phyloP scores from a whole-genome alignment of 1,140 invertebrate genomes.

The Ericerus pela region DNA sequence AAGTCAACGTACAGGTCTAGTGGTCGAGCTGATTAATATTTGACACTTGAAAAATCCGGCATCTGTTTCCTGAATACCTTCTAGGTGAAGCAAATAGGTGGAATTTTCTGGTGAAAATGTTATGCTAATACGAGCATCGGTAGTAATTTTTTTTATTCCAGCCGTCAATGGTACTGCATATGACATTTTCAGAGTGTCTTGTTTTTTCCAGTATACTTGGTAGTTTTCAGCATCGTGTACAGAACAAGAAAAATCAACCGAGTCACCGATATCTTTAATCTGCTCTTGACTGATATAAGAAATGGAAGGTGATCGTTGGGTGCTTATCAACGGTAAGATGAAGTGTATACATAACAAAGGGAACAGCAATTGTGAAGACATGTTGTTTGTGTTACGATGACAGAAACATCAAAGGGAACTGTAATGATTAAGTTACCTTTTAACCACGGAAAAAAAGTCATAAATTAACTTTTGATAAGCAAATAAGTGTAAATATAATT shows the following conservation, averaged over 20 bases:
- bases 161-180: conserved; percentile 59
- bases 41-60: conserved; percentile 77
- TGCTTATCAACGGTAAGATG: not conserved
- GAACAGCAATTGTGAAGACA: too few relatives aligned
- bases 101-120: conserved; percentile 61
- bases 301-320: conserved; percentile 72
- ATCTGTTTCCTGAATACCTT: conserved; percentile 87
- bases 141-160: conserved; percentile 63
- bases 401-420: too few relatives aligned
- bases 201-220: conserved; percentile 68
- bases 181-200: conserved; percentile 35
- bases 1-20: too few relatives aligned
- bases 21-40: conserved; percentile 60
- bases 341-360: too few relatives aligned
- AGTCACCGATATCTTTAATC: conserved; percentile 77
- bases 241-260: conserved; percentile 72
- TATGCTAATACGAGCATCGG: conserved; percentile 73
- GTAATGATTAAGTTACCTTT: too few relatives aligned
- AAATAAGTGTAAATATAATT: too few relatives aligned
- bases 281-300: conserved; percentile 82
- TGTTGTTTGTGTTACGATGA: too few relatives aligned
- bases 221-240: conserved; percentile 78
- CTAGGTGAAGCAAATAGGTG: conserved; percentile 39
- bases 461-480: too few relatives aligned
- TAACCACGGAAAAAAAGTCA: too few relatives aligned